Evolutionary conservation across 2,888 invertebrate species (phyloP), one percentile per base, ranked within the genome.

Genomic region (Galeruca laticollis): DNA sequence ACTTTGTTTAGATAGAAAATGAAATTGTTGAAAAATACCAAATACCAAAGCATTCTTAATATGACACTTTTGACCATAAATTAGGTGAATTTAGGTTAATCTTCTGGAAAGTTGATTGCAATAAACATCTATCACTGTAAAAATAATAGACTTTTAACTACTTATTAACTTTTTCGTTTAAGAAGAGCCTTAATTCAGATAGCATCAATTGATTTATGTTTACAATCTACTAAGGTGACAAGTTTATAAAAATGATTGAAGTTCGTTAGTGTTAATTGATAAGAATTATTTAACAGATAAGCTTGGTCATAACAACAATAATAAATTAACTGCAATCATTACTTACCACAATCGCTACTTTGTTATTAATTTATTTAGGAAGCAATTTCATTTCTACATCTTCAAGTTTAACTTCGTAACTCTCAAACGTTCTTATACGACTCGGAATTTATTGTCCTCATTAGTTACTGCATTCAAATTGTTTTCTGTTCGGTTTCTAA

Each of bases 231-330:
- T 31, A 56, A 68, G 71, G 71, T 71, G 73, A 73, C 68, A 73
- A 66, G 69, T 73, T 64, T 61, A 68, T 69, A 73, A 73, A 71
- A 73, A 71, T 70, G 37, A 43, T 59, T 71, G 64, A 68, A 68
- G 62, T 64, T 64, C 31, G 65, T 66, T 68, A 70, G 65, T 51
- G 54, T 54, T 40, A 59, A 40, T 54, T 63, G 69, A 70, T 72
- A 72, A 69, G 61, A 31, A 52, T 68, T 57, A 43, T 40, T 70
- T 60, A 65, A 64, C 43, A 69, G 62, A 65, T 65, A 56, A 65
- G 43, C n/a, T 54, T 54, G 43, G 49, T 60, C 60, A 52, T 69
- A 60, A 56, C 35, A 26, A 21, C 40, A 26, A 59, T 66, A 35
- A 66, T 5, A 20, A 49, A 9, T 59, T 40, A 59, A 66, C 20